These are phyloP conservation scores for Cataglyphis livida DNA, from an alignment of 2,888 invertebrate species.

Conservation along the genomic window DNA sequence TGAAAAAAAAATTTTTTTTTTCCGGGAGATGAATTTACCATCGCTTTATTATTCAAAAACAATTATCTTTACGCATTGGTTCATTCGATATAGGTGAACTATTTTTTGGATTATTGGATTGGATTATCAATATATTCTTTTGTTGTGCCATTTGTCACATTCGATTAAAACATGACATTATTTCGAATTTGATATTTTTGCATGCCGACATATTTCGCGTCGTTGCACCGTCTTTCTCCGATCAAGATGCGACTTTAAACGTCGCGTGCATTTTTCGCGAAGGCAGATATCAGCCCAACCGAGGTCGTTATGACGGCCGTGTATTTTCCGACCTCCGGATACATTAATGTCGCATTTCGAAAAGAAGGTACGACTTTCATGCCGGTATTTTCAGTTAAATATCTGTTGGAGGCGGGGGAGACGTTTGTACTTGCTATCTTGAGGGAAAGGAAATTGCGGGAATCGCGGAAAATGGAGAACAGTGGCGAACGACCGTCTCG, in stretches of 20 bases:
- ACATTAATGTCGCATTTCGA: conserved; percentile 45
- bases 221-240: not conserved
- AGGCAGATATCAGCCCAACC: conserved; percentile 10
- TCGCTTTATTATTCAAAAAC: conserved; percentile 13
- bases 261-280: conserved; percentile 30
- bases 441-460: conserved; percentile 43
- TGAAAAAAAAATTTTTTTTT: not conserved
- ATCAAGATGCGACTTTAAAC: conserved; percentile 27
- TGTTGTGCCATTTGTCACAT: not conserved
- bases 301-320: conserved; percentile 39
- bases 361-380: conserved; percentile 31
- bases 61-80: not conserved
- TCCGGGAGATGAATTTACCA: not conserved
- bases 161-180: not conserved
- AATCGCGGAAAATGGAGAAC: conserved; percentile 44
- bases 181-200: conserved; percentile 4
- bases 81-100: not conserved
- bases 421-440: conserved; percentile 28
- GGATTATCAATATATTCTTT: not conserved
- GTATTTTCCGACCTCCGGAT: conserved; percentile 28
- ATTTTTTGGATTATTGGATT: not conserved
- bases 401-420: not conserved
- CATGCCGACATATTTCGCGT: not conserved
- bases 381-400: conserved; percentile 33
- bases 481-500: conserved; percentile 41